phyloP scores from a whole-genome alignment of 2,888 invertebrate genomes.

The Alloscopus bannaensis region DNA sequence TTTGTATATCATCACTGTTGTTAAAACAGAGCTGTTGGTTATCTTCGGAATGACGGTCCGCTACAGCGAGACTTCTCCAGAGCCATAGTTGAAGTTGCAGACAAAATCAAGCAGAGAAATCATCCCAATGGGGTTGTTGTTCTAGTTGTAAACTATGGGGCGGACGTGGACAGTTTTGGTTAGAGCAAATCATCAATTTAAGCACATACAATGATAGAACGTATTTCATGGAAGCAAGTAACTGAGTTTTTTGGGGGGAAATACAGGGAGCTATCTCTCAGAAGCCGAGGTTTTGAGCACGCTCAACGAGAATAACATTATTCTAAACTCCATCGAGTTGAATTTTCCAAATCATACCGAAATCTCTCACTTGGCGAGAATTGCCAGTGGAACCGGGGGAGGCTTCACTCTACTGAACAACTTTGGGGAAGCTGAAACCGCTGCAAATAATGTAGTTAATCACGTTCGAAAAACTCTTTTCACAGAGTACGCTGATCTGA shows the following conservation, averaged over 20 bases:
- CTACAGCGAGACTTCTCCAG: slow-evolving; percentile 49
- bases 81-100: slow-evolving; percentile 45
- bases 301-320: slow-evolving; percentile 55
- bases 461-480: slow-evolving; percentile 14
- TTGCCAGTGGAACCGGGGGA: slow-evolving; percentile 46
- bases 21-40: slow-evolving; percentile 46
- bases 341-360: slow-evolving; percentile 21
- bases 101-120: slow-evolving; percentile 40
- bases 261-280: slow-evolving; percentile 42
- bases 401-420: slow-evolving; percentile 22
- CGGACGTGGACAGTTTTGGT: slow-evolving; percentile 35
- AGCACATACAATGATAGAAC: background rate
- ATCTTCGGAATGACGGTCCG: slow-evolving; percentile 31
- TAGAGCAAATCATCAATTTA: background rate
- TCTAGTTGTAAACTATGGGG: slow-evolving; percentile 61
- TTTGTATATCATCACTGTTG: background rate
- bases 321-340: slow-evolving; percentile 62
- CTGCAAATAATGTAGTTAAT: slow-evolving; percentile 28
- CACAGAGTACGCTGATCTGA: slow-evolving; percentile 27
- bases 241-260: too few relatives aligned
- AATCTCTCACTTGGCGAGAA: slow-evolving; percentile 41
- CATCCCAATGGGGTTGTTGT: slow-evolving; percentile 62
- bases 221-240: background rate
- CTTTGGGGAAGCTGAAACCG: slow-evolving; percentile 21
- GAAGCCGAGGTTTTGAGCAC: slow-evolving; percentile 58